Evolutionary conservation across 1,140 invertebrate genomes (phyloP).

Genomic region (Drosophila pachea): DNA sequence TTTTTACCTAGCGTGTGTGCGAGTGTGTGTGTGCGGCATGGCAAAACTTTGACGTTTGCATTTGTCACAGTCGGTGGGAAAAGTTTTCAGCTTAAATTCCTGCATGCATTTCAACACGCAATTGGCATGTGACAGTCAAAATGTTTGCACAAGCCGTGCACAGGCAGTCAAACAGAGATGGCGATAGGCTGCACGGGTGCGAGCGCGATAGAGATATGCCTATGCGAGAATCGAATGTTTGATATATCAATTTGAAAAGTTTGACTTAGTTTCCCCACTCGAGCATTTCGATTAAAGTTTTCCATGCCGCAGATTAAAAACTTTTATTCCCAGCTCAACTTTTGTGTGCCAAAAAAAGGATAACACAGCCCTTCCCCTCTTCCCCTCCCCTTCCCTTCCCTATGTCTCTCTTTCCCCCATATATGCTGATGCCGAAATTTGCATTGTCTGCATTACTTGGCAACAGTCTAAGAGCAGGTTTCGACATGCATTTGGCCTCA

Average conservation of each 20-base stretch:
- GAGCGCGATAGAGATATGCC: background rate
- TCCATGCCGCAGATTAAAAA: slow-evolving; percentile 53
- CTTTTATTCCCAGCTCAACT: slow-evolving; percentile 41
- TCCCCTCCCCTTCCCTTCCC: no score
- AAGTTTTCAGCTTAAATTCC: slow-evolving; percentile 54
- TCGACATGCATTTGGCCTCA: slow-evolving; percentile 26
- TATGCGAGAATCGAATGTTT: slow-evolving; percentile 47
- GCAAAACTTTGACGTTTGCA: slow-evolving; percentile 50
- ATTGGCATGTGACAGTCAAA: slow-evolving; percentile 54
- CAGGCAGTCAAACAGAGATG: slow-evolving; percentile 13
- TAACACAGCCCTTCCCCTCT: background rate
- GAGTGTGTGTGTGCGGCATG: slow-evolving; percentile 14
- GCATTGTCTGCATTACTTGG: slow-evolving; percentile 42
- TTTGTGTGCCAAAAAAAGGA: slow-evolving; percentile 35
- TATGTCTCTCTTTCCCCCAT: no score
- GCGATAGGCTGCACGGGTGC: background rate
- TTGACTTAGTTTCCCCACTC: slow-evolving; percentile 47
- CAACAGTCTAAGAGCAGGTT: slow-evolving; percentile 11
- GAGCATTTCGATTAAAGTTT: slow-evolving; percentile 52
- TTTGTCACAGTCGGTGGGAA: slow-evolving; percentile 48
- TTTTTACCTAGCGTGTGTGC: slow-evolving; percentile 1
- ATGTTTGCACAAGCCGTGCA: slow-evolving; percentile 38
- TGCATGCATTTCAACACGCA: slow-evolving; percentile 51
- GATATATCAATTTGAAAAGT: slow-evolving; percentile 58
- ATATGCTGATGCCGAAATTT: background rate